A percentile compares a stretch with the other conserved stretches of the same genome.
phyloP scores from a whole-genome alignment of 2,113 vertebrate genomes.

The Cnemophilus loriae region DNA sequence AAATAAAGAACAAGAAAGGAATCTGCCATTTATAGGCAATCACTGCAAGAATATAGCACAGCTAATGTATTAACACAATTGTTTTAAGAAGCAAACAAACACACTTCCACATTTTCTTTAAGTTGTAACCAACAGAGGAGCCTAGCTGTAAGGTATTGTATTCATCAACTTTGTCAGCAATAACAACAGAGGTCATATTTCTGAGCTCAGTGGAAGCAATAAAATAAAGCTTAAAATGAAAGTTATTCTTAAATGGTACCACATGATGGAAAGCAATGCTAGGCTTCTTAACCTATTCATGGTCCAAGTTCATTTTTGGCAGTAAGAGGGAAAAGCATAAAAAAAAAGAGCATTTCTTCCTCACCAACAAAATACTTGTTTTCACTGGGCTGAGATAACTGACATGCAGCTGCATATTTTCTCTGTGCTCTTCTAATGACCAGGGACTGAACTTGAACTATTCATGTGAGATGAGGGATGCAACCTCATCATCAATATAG shows the following conservation, averaged over 20 bases:
- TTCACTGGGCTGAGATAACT: background rate
- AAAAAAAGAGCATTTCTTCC: fast-evolving
- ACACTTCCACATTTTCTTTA: background rate
- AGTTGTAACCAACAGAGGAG: background rate
- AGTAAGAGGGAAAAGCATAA: background rate
- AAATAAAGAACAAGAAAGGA: background rate
- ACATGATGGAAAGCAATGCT: background rate
- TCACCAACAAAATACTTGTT: background rate
- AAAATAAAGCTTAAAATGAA: background rate
- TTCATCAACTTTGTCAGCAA: background rate
- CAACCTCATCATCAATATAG: background rate
- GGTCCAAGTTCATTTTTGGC: background rate
- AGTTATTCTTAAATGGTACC: background rate
- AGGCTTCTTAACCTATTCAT: background rate
- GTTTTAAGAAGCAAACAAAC: background rate
- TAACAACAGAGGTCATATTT: background rate
- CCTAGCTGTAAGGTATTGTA: background rate
- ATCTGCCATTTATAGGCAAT: background rate
- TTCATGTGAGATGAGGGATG: background rate
- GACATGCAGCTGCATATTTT: background rate
- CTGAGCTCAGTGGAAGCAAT: background rate
- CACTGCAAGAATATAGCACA: background rate
- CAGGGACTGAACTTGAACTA: background rate
- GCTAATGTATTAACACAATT: background rate
- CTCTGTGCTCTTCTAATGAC: background rate